Percentiles rank a stretch among this genome's conserved stretches.
Conservation (phyloP, 2,888 invertebrate genomes). For the Gymnoscelis rufifasciata region DNA sequence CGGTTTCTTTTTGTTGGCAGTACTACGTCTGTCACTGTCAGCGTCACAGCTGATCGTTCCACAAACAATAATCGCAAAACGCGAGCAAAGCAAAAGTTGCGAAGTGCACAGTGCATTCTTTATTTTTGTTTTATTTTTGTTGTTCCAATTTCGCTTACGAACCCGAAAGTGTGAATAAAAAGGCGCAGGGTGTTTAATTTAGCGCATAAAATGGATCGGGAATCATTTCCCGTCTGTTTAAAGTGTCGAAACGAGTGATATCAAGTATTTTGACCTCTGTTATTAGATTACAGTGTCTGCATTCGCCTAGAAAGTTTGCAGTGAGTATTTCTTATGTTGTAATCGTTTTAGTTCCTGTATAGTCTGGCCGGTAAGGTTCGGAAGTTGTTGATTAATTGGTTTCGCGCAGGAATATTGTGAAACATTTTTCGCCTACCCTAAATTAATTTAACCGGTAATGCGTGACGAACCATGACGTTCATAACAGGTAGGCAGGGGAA, state of each 20-base stretch:
- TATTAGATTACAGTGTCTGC: conserved; percentile 8
- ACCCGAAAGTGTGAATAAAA: not conserved
- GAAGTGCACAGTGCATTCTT: not conserved
- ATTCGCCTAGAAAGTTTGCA: conserved; percentile 5
- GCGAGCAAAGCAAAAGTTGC: not conserved
- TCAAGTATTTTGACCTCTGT: conserved; percentile 10
- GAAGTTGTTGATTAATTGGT: too few species aligned
- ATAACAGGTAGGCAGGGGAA: too few species aligned
- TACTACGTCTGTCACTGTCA: conserved; percentile 1
- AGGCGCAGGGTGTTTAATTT: conserved; percentile 1
- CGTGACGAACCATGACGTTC: too few species aligned
- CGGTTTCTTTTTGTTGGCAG: not conserved
- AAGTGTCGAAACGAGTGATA: conserved; percentile 17
- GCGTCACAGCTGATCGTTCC: conserved; percentile 6
- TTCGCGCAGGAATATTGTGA: too few species aligned
- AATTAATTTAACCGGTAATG: too few species aligned
- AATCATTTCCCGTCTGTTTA: not conserved
- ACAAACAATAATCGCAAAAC: not conserved
- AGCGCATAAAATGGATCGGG: not conserved
- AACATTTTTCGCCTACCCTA: too few species aligned
- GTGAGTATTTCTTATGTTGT: conserved; percentile 13
- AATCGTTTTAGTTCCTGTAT: not conserved
- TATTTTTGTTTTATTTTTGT: conserved; percentile 9
- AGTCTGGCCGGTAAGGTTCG: too few species aligned
- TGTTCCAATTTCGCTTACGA: conserved; percentile 1